Base-by-base conservation (phyloP, 1,140 invertebrate species). In the Drosophila aff. region DNA sequence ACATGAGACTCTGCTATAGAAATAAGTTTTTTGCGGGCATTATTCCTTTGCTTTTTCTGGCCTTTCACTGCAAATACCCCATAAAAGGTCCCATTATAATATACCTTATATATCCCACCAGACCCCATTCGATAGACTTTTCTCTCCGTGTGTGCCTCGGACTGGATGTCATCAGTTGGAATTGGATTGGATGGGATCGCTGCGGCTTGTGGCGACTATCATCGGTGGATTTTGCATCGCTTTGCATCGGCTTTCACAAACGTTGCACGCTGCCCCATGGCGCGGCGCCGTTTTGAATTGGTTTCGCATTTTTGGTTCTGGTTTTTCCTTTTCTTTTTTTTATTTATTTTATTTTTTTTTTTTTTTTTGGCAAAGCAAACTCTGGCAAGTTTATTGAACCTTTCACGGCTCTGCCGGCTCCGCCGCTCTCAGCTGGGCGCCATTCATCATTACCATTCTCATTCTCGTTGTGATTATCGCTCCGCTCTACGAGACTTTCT, bases 361-460 rank as follows among this genome's bases (percentile, higher is more conserved):
- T 72, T 49, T 49, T 68, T 85, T 84, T 84, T 86, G 72, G 83
- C 83, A 81, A 86, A 81, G 81, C 83, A 81, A 86, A 79, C 81
- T 76, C 43, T 47, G 53, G 58, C 65, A 52, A 84, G 83, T 86
- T 86, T 84, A 86, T 84, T 86, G 83, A 86, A 86, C 83, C 64
- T 60, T 79, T 46, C 41, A 31, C 41, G 43, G 57, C 44, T 38
- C 47, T 61, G 57, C 28, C 6, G 28, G 9, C 26, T 18, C 50
- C 18, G 23, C 21, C 18, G 44, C 44, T 71, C 69, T 73, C 69
- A 38, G 67, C 44, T 72, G 67, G 64, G 47, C 75, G 47, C 76
- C 76, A 69, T 69, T 69, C 67, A 69, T 78, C 57, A 62, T 77
- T 67, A 66, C 47, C 63, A 73, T 72, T 73, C 69, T 72, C 68